A percentile compares a stretch with the other conserved stretches of the same genome.
phyloP scores from a whole-genome alignment of 1,140 invertebrate genomes.

The Dendrolimus kikuchii region DNA sequence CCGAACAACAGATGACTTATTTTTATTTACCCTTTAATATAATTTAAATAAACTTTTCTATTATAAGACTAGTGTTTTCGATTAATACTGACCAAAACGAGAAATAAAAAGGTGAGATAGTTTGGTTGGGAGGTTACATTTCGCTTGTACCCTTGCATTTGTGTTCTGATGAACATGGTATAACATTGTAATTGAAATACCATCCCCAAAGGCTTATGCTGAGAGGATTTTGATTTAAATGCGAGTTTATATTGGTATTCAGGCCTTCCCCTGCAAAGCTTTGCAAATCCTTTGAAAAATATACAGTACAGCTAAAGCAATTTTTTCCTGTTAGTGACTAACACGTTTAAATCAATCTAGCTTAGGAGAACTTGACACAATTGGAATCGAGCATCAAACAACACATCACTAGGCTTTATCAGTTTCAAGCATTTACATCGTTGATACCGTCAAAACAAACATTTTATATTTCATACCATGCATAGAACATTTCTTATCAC shows the following conservation, averaged over 20 bases:
- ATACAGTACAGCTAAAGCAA: constrained; percentile 12
- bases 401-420: too few species aligned
- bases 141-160: constrained; percentile 30
- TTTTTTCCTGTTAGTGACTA: constrained; percentile 26
- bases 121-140: constrained; percentile 34
- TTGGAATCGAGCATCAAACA: neutral
- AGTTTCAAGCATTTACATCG: too few species aligned
- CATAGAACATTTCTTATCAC: too few species aligned
- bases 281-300: constrained; percentile 30
- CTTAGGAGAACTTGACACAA: neutral
- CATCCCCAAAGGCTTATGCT: constrained; percentile 19
- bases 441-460: too few species aligned
- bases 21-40: constrained; percentile 47
- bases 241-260: constrained; percentile 15
- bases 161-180: constrained; percentile 24
- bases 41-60: constrained; percentile 55
- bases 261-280: constrained; percentile 27
- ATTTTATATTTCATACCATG: too few species aligned
- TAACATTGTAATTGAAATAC: constrained; percentile 22
- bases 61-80: constrained; percentile 32
- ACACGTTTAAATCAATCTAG: constrained; percentile 16
- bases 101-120: constrained; percentile 49
- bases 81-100: constrained; percentile 21
- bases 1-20: constrained; percentile 39
- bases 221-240: constrained; percentile 16